These are phyloP conservation scores for Leucoraja erinaceus DNA, from an alignment of 2,113 vertebrate genomes.

Conservation along the genomic window DNA sequence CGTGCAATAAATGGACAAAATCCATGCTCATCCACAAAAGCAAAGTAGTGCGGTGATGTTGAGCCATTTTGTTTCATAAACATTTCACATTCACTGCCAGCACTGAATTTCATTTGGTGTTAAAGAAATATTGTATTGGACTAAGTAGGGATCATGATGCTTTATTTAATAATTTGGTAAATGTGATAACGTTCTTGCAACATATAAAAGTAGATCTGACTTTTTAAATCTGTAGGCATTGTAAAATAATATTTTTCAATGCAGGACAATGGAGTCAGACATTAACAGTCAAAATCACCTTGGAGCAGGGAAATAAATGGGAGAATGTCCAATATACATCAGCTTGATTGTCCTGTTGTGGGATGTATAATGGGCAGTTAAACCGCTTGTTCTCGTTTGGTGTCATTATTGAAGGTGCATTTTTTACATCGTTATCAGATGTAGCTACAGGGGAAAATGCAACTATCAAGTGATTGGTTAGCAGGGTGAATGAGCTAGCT, in stretches of 20 bases:
- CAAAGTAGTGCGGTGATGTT: not conserved
- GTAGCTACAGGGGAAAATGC: not conserved
- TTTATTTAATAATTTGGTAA: not conserved
- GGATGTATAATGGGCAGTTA: not conserved
- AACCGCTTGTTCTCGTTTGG: not conserved
- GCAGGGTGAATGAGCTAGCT: not conserved
- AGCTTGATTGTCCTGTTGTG: not conserved
- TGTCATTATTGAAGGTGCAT: not conserved
- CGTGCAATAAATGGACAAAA: not conserved
- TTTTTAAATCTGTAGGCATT: not conserved
- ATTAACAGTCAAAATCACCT: not conserved
- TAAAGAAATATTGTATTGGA: not conserved
- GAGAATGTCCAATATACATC: not conserved
- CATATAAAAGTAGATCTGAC: not conserved
- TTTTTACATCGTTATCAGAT: not conserved
- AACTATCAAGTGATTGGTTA: not conserved
- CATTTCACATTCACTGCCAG: not conserved
- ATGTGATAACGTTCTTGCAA: not conserved
- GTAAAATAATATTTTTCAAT: not conserved
- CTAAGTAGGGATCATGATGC: not conserved
- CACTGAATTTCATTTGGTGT: not conserved
- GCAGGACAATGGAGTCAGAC: not conserved
- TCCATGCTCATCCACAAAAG: not conserved
- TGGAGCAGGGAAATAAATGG: not conserved
- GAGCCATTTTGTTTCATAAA: constrained; percentile 26